Percentiles rank a stretch among this genome's conserved stretches.
These are phyloP conservation scores for Troilus luridus DNA, from an alignment of 2,888 invertebrate genomes.

Conservation along the genomic window DNA sequence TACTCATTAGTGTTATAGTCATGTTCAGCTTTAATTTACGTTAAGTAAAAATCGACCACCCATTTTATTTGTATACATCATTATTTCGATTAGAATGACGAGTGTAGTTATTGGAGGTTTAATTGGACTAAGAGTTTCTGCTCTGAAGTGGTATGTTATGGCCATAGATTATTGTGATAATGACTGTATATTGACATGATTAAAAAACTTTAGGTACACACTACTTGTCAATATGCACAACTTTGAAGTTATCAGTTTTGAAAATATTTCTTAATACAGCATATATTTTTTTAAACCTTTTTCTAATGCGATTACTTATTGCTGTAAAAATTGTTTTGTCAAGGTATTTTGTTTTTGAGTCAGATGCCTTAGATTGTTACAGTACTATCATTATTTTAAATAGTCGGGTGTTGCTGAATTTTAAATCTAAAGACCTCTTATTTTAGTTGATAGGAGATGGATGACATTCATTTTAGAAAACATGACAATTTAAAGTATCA, in stretches of 20 bases:
- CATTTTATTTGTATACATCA: background rate
- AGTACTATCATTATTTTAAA: background rate
- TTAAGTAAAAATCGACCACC: background rate
- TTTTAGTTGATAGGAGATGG: constrained; percentile 26
- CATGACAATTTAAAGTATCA: constrained; percentile 17
- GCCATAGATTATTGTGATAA: constrained; percentile 46
- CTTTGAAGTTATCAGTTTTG: constrained; percentile 18
- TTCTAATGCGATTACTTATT: background rate
- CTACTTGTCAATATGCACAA: constrained; percentile 39
- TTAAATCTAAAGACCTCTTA: background rate
- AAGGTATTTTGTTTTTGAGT: background rate
- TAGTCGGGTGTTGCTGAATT: background rate
- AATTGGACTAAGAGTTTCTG: constrained; percentile 14
- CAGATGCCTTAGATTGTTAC: background rate
- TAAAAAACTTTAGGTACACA: background rate
- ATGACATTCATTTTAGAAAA: constrained; percentile 2
- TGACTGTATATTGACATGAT: constrained; percentile 34
- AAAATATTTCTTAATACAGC: constrained; percentile 32
- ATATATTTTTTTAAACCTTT: constrained; percentile 33
- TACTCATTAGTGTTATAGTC: constrained; percentile 32
- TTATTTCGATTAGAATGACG: background rate
- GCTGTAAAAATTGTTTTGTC: constrained; percentile 13
- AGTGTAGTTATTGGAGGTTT: background rate
- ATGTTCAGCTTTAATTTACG: constrained; percentile 25
- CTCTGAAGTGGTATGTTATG: constrained; percentile 3